Percentiles rank a stretch among this genome's conserved stretches.
Evolutionary conservation across 2,888 invertebrate species (phyloP).

Genomic region (Leistus spinibarbis): DNA sequence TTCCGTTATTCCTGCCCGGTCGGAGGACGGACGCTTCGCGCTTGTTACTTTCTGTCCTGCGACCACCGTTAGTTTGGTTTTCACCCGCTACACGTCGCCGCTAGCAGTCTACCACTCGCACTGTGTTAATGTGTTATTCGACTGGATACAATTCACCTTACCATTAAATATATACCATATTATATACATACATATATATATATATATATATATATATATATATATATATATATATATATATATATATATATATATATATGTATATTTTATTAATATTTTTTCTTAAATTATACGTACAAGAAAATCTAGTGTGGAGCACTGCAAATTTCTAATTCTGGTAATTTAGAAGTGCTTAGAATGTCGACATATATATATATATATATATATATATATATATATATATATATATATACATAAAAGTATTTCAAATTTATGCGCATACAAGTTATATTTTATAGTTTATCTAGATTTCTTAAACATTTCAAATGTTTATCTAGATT

Average conservation of each 20-base stretch:
- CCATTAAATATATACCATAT: neutral
- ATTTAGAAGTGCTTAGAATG: too few relatives aligned
- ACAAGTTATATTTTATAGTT: too few relatives aligned
- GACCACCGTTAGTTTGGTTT: conserved; percentile 30
- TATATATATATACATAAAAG: too few relatives aligned
- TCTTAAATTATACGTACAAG: too few relatives aligned
- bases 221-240: neutral
- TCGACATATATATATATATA: too few relatives aligned
- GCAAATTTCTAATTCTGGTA: too few relatives aligned
- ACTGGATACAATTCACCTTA: neutral
- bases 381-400: too few relatives aligned
- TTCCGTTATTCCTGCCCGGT: neutral
- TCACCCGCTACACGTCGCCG: conserved; percentile 28
- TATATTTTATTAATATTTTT: too few relatives aligned
- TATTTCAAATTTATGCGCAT: too few relatives aligned
- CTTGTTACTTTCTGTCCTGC: conserved; percentile 4
- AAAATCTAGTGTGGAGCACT: too few relatives aligned
- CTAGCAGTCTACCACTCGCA: conserved; percentile 5
- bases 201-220: neutral
- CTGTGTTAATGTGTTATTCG: conserved; percentile 36
- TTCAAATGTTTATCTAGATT: too few relatives aligned
- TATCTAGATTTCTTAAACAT: too few relatives aligned
- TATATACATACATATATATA: neutral
- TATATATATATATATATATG: neutral
- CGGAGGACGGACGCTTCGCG: neutral